Conservation (phyloP, 2,797 vertebrate species). For the Natrix natrix region DNA sequence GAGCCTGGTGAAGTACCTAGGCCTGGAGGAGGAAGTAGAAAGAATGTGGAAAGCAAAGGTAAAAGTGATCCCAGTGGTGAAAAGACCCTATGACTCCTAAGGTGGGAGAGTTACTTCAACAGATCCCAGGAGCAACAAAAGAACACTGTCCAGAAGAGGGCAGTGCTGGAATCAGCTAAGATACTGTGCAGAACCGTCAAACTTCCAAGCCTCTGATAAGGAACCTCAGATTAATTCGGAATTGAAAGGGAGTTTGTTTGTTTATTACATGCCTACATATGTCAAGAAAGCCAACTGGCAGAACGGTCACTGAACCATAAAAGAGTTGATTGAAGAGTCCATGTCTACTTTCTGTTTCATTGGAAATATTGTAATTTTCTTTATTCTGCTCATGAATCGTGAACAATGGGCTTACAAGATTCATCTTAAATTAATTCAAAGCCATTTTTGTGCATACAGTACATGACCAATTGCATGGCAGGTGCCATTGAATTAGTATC, state of each 20-base stretch:
- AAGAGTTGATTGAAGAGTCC: neutral
- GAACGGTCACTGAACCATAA: neutral
- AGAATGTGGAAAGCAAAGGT: neutral
- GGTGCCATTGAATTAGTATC: conserved; percentile 42
- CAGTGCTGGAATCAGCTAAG: too few relatives aligned
- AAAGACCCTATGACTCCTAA: neutral
- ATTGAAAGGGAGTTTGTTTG: neutral
- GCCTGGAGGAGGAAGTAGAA: neutral
- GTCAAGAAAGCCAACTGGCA: neutral
- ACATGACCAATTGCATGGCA: conserved; percentile 28
- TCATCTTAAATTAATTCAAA: conserved; percentile 46
- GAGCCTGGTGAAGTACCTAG: neutral
- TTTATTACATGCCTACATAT: neutral
- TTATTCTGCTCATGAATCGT: conserved; percentile 17
- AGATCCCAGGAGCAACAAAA: neutral
- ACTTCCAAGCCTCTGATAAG: neutral
- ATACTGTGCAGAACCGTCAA: neutral
- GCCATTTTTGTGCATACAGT: conserved; percentile 12
- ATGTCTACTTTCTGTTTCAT: conserved; percentile 47
- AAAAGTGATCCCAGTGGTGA: neutral
- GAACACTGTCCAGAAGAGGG: neutral
- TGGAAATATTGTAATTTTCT: conserved; percentile 33
- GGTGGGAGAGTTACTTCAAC: neutral
- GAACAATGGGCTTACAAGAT: conserved; percentile 21
- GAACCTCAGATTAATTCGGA: neutral